Evolutionary conservation across 2,888 invertebrate species (phyloP).

Genomic region (Ectemnius lituratus): DNA sequence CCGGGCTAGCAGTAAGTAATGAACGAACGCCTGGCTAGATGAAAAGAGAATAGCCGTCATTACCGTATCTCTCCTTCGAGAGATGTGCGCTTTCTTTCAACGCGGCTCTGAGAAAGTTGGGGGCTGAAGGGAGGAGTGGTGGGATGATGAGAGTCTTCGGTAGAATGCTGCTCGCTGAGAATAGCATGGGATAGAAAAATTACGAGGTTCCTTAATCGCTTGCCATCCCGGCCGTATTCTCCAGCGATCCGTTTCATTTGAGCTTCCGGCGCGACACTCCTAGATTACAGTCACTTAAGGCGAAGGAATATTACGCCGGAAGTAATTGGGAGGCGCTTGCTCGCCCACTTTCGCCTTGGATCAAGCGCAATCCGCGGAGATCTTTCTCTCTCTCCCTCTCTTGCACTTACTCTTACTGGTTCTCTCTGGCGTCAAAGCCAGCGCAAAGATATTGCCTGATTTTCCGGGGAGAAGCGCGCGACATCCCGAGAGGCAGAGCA

Average conservation of each 20-base stretch:
- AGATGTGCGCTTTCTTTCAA: conserved; percentile 2
- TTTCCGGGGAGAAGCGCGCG: conserved; percentile 29
- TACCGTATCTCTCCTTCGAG: conserved; percentile 4
- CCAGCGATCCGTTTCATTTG: conserved; percentile 6
- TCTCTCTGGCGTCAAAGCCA: conserved; percentile 12
- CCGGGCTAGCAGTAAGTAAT: conserved; percentile 3
- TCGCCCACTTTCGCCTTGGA: conserved; percentile 2
- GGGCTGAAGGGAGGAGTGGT: too few relatives aligned
- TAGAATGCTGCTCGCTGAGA: too few relatives aligned
- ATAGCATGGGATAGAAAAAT: neutral
- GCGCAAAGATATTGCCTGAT: conserved; percentile 40
- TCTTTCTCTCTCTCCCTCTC: neutral
- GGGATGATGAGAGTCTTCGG: too few relatives aligned
- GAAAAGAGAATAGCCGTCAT: conserved; percentile 5
- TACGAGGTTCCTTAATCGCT: conserved; percentile 9
- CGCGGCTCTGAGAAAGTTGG: neutral
- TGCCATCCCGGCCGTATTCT: conserved; percentile 1
- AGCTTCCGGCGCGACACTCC: neutral
- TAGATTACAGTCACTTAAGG: conserved; percentile 4
- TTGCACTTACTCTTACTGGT: too few relatives aligned
- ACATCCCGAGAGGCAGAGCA: conserved; percentile 12
- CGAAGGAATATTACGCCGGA: conserved; percentile 3
- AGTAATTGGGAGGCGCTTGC: conserved; percentile 18
- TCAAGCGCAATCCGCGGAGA: neutral
- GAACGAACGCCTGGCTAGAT: conserved; percentile 5